These are phyloP conservation scores for Mimachlamys varia DNA, from an alignment of 2,888 invertebrate genomes.

Conservation along the genomic window DNA sequence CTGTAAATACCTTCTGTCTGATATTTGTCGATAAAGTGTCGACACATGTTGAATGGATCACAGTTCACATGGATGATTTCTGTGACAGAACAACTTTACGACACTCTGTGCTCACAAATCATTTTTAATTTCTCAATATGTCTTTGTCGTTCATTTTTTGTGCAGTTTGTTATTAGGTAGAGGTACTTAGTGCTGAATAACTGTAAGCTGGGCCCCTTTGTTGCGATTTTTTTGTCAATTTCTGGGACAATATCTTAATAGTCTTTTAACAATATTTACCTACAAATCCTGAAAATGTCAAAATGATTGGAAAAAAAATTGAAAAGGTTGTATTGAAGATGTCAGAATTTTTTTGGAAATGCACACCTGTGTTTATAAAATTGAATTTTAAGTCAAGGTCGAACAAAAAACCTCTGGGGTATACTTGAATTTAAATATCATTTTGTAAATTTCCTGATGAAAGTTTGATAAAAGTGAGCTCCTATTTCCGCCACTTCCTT, in stretches of 20 bases:
- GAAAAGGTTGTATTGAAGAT: not conserved
- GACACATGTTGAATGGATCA: not conserved
- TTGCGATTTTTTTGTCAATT: not conserved
- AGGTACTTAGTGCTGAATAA: not conserved
- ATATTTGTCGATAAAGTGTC: slow-evolving; percentile 12
- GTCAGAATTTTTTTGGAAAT: not conserved
- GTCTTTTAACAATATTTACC: not conserved
- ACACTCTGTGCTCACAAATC: not conserved
- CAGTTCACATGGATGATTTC: not conserved
- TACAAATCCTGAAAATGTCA: not conserved
- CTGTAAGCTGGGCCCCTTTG: not conserved
- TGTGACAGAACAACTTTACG: not conserved
- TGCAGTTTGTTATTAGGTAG: not conserved
- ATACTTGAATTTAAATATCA: not conserved
- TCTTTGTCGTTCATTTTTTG: not conserved
- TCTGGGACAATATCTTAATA: not conserved
- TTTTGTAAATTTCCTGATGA: slow-evolving; percentile 10
- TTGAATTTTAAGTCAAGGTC: not conserved
- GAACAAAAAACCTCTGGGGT: not conserved
- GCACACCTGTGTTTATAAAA: not conserved
- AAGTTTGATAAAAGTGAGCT: slow-evolving; percentile 6
- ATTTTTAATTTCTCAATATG: not conserved
- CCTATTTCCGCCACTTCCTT: slow-evolving; percentile 17
- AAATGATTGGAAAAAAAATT: not conserved
- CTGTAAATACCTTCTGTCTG: not conserved